Evolutionary conservation across 2,888 invertebrate species (phyloP).

Genomic region (Heliconius ismenius): DNA sequence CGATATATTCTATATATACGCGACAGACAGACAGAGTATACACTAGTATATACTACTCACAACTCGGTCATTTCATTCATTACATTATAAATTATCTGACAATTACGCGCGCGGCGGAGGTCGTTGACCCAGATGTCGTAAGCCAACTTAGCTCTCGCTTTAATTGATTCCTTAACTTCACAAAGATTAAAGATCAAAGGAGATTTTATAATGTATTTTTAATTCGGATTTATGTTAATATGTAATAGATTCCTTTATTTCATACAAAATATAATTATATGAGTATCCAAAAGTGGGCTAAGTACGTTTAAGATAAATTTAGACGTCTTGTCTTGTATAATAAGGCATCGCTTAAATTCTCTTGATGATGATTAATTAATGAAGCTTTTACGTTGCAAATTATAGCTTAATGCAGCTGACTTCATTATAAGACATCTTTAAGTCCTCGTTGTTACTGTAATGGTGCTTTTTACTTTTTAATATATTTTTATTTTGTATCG

Average conservation of each 20-base stretch:
- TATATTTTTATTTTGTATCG: neutral
- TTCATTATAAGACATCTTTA: neutral
- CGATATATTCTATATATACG: constrained; percentile 52
- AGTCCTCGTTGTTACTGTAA: neutral
- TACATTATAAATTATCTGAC: constrained; percentile 64
- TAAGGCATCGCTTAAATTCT: neutral
- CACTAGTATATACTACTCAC: constrained; percentile 53
- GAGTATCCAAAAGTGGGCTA: constrained; percentile 28
- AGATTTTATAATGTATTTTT: constrained; percentile 5
- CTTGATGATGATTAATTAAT: neutral
- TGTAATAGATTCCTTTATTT: neutral
- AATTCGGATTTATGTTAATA: neutral
- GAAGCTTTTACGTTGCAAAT: neutral
- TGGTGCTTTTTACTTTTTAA: neutral
- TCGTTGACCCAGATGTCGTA: constrained; percentile 55
- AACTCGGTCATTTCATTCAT: constrained; percentile 57
- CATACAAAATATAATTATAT: neutral
- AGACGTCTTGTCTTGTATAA: neutral
- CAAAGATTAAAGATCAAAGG: constrained; percentile 11
- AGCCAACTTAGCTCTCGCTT: constrained; percentile 19
- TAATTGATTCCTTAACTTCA: constrained; percentile 25
- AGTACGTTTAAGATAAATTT: neutral
- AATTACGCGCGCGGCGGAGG: constrained; percentile 64
- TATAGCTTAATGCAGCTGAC: neutral
- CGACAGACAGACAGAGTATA: constrained; percentile 50